Percentiles rank a stretch among this genome's conserved stretches.
Evolutionary conservation across 2,797 vertebrate species (phyloP).

Genomic region (Halcyon leucocephala): DNA sequence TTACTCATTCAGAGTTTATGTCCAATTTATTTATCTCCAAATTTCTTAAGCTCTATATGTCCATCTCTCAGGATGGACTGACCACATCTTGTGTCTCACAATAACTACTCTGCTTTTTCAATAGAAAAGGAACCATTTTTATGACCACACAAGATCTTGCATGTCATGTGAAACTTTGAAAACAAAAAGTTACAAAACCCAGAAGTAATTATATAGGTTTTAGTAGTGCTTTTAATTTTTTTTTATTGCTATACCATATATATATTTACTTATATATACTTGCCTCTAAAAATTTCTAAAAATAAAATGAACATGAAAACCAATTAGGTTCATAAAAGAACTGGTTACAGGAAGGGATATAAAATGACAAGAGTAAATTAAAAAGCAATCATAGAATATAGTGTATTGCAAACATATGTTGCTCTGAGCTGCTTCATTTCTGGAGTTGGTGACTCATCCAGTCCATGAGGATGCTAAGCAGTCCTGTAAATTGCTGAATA

Average conservation of each 20-base stretch:
- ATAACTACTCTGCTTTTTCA: not conserved
- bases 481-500: not conserved
- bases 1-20: not conserved
- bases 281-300: conserved; percentile 99
- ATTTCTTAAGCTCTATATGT: not conserved
- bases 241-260: conserved; percentile 67
- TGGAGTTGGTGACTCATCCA: not conserved
- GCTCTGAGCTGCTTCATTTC: conserved; percentile 13
- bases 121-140: conserved; percentile 66
- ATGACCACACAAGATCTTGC: conserved; percentile 63
- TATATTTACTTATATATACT: conserved; percentile 86
- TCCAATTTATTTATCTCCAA: not conserved
- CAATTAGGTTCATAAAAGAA: conserved; percentile 78
- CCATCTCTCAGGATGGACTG: conserved; percentile 32
- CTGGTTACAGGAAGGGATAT: conserved; percentile 30
- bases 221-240: conserved; percentile 68
- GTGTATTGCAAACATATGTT: conserved; percentile 2
- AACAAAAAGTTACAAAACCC: conserved; percentile 50
- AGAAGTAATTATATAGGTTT: conserved; percentile 61
- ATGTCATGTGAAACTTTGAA: conserved; percentile 50
- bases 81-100: not conserved
- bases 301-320: conserved; percentile 89
- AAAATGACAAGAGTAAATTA: conserved; percentile 50
- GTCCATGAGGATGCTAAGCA: not conserved
- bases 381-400: not conserved